phyloP scores from a whole-genome alignment of 1,140 invertebrate species.

The Aphelinus atriplicis region DNA sequence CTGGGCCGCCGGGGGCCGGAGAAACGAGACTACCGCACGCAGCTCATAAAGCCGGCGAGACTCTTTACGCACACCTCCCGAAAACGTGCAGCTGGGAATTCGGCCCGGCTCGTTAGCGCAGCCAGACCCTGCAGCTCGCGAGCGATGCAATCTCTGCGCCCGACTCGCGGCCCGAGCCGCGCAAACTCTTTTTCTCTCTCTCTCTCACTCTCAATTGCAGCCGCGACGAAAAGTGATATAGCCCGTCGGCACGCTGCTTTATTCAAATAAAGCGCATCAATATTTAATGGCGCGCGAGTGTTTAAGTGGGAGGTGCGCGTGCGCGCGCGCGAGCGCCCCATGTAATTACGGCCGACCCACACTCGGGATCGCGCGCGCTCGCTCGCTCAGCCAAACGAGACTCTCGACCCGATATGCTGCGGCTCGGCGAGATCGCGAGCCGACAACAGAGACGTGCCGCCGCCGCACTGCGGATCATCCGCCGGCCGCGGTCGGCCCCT shows the following conservation, averaged over 20 bases:
- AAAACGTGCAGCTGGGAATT: conserved; percentile 14
- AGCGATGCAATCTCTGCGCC: conserved; percentile 4
- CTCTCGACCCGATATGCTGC: too few species aligned
- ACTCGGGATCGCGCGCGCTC: conserved; percentile 20
- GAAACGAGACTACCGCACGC: too few species aligned
- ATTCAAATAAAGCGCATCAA: conserved; percentile 60
- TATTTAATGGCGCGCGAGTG: conserved; percentile 56
- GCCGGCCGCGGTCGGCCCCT: too few species aligned
- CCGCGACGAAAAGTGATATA: conserved; percentile 32
- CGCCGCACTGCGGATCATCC: too few species aligned
- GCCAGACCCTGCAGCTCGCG: conserved; percentile 41
- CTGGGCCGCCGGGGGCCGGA: too few species aligned
- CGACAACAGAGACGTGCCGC: too few species aligned
- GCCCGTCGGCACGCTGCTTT: conserved; percentile 41
- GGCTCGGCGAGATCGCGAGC: too few species aligned
- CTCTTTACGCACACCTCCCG: not conserved
- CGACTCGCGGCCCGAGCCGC: conserved; percentile 1
- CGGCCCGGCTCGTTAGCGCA: conserved; percentile 33
- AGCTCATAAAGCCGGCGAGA: too few species aligned
- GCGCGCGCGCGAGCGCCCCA: conserved; percentile 46
- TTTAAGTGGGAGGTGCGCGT: conserved; percentile 56
- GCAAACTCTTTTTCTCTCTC: not conserved
- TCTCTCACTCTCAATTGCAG: conserved; percentile 2
- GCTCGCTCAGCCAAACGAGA: too few species aligned
- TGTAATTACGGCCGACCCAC: conserved; percentile 56